Evolutionary conservation across 2,113 vertebrate genomes (phyloP).

Genomic region (Columba janthina): DNA sequence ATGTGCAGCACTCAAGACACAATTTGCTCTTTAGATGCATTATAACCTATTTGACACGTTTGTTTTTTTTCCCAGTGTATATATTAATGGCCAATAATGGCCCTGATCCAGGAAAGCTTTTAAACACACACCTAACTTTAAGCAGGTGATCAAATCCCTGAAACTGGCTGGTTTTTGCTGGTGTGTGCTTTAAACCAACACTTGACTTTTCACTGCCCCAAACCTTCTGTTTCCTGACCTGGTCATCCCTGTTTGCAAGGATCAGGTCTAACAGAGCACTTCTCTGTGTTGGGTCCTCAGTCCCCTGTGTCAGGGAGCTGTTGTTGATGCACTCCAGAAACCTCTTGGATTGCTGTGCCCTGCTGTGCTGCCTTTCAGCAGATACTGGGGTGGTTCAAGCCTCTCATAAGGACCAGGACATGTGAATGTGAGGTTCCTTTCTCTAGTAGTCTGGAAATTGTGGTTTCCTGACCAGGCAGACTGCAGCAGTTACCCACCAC

Average conservation of each 20-base stretch:
- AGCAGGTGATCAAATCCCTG: not conserved
- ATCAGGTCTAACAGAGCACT: not conserved
- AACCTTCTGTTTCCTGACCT: not conserved
- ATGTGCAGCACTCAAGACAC: not conserved
- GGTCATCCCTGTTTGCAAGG: not conserved
- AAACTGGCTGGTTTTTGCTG: not conserved
- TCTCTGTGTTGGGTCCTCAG: accelerated
- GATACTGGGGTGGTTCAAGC: not conserved
- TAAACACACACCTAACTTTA: not conserved
- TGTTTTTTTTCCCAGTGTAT: not conserved
- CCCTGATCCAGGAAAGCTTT: slow-evolving; percentile 34
- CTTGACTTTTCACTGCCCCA: not conserved
- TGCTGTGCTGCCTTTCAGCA: not conserved
- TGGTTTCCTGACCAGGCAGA: not conserved
- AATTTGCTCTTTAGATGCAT: not conserved
- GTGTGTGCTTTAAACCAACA: not conserved
- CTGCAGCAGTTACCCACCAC: not conserved
- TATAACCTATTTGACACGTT: not conserved
- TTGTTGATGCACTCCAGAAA: not conserved
- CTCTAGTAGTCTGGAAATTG: not conserved
- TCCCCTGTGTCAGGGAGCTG: not conserved
- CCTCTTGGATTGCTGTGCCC: not conserved
- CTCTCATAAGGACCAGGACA: not conserved
- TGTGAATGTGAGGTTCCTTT: not conserved
- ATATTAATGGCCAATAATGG: not conserved